Conservation (phyloP, 30 jellyfish, hydroid and myxozoan genomes). For the Hydractinia symbiolongicarpus region DNA sequence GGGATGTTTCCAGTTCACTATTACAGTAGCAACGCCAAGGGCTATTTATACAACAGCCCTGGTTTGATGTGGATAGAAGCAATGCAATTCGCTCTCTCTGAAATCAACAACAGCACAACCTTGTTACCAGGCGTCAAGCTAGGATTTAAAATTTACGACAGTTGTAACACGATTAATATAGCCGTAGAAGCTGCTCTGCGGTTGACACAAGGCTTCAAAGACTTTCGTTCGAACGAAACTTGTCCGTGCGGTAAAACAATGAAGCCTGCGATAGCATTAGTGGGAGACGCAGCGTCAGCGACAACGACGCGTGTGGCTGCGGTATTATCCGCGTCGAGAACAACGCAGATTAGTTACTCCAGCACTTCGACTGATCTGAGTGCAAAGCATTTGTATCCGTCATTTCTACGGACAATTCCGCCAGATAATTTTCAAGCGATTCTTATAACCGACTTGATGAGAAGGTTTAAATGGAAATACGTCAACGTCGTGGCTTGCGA, state of each 20-base stretch:
- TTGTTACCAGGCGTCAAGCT: constrained; percentile 53
- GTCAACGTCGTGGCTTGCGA: constrained; percentile 89
- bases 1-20: constrained; percentile 90
- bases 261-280: constrained; percentile 50
- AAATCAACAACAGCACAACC: constrained; percentile 49
- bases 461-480: constrained; percentile 67
- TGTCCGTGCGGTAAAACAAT: constrained; percentile 61
- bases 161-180: constrained; percentile 66
- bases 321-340: constrained; percentile 63
- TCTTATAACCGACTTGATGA: constrained; percentile 63
- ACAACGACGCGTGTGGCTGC: constrained; percentile 82
- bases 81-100: constrained; percentile 68
- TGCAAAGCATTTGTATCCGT: constrained; percentile 65
- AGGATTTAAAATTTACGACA: constrained; percentile 79
- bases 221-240: background rate
- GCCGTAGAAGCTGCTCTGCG: constrained; percentile 78
- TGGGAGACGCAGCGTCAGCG: constrained; percentile 96
- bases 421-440: constrained; percentile 93
- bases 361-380: constrained; percentile 89
- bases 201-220: constrained; percentile 34
- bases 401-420: constrained; percentile 92
- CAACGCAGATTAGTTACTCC: constrained; percentile 92
- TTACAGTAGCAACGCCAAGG: constrained; percentile 17
- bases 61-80: constrained; percentile 95
- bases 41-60: constrained; percentile 52